These are phyloP conservation scores for Corticium candelabrum DNA, from an alignment of 37 sponge, comb jelly and placozoan species.

Conservation along the genomic window DNA sequence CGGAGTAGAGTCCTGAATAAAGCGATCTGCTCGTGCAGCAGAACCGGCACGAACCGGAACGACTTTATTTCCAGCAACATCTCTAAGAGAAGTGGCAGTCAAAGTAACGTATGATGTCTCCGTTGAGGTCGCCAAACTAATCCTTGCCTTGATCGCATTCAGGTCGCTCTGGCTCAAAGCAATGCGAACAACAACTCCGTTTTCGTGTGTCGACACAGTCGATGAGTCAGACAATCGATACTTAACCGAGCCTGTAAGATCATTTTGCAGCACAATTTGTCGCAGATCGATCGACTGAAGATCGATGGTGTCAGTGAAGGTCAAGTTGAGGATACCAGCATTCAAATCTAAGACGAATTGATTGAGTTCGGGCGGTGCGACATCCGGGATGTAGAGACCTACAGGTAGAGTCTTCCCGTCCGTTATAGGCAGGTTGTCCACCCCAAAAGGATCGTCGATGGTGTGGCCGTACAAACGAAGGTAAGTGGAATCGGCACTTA, in stretches of 20 bases:
- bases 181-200: slow-evolving; percentile 43
- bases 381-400: slow-evolving; percentile 36
- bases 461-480: slow-evolving; percentile 30
- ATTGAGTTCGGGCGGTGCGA: slow-evolving; percentile 32
- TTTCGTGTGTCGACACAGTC: slow-evolving; percentile 11
- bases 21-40: not conserved
- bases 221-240: not conserved
- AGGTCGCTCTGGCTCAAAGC: slow-evolving; percentile 28
- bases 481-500: slow-evolving; percentile 24
- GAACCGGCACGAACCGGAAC: slow-evolving; percentile 21
- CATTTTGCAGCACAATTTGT: slow-evolving; percentile 45
- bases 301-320: slow-evolving; percentile 71
- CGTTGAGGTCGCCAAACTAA: slow-evolving; percentile 40
- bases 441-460: slow-evolving; percentile 53
- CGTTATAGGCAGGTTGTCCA: slow-evolving; percentile 14
- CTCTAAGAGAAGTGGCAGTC: slow-evolving; percentile 35
- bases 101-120: slow-evolving; percentile 69
- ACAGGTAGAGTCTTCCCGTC: slow-evolving; percentile 24
- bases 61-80: slow-evolving; percentile 47
- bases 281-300: slow-evolving; percentile 40
- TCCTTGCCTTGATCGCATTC: slow-evolving; percentile 58
- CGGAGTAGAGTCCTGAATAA: not conserved
- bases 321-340: slow-evolving; percentile 38
- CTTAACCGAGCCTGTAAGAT: not conserved
- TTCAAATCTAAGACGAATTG: slow-evolving; percentile 57